Percentiles rank a stretch among this genome's conserved stretches.
phyloP scores from a whole-genome alignment of 2,797 vertebrate species.

The Fratercula arctica region DNA sequence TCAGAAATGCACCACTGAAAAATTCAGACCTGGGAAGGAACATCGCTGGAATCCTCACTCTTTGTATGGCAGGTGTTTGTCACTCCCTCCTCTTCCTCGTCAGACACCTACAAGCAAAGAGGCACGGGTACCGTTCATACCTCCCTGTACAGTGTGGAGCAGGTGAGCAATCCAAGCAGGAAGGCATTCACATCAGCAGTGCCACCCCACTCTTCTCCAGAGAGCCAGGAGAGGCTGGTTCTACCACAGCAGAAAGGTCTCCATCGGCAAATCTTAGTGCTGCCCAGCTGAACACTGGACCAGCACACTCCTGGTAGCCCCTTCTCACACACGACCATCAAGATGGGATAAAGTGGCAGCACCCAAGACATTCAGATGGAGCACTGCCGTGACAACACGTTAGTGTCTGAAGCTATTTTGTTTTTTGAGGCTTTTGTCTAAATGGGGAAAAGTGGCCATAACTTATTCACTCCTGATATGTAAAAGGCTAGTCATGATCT shows the following conservation, averaged over 20 bases:
- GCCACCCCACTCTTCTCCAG: neutral
- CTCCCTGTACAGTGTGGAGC: rapidly evolving
- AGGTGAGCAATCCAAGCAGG: neutral
- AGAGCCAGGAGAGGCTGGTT: neutral
- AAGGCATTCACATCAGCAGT: neutral
- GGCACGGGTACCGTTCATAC: neutral
- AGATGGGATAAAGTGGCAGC: neutral
- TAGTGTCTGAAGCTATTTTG: neutral
- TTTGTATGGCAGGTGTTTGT: neutral
- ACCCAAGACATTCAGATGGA: neutral
- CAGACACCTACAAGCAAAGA: conserved; percentile 11
- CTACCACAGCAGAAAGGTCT: neutral
- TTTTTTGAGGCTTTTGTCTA: neutral
- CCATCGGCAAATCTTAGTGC: neutral
- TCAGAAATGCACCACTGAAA: neutral
- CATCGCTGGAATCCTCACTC: neutral
- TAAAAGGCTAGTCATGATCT: neutral
- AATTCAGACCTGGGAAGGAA: neutral
- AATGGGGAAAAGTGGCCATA: neutral
- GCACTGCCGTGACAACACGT: neutral
- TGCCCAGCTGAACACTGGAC: neutral
- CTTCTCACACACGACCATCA: neutral
- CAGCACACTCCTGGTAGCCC: neutral
- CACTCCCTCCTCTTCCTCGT: conserved; percentile 19
- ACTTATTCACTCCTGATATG: neutral